Base-by-base conservation (phyloP, 2,797 vertebrate genomes). In the Lutjanus campechanus region DNA sequence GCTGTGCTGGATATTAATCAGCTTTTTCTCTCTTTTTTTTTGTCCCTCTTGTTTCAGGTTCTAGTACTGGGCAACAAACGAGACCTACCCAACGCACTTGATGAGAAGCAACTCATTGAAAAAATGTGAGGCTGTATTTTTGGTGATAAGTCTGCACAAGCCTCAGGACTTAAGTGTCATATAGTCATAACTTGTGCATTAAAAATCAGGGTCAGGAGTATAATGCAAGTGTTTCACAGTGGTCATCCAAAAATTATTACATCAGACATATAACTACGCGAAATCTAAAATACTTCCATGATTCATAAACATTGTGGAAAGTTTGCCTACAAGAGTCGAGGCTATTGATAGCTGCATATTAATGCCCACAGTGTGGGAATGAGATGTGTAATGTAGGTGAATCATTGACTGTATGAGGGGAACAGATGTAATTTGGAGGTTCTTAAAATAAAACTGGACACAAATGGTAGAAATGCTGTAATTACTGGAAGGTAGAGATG, bases 41-140 rank as follows among this genome's bases (percentile, higher is more conserved):
- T 25, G 1, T 3, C 25, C 8, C 40, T 41, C 46, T 4, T 13
- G 78, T 83, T 92, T 88, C 94, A 99, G 98, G 97, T 99, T 90
- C 94, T 99, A 93, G 98, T 99, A 75, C 97, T 99, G 76, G 98
- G 98, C 84, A 99, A 99, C 95, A 99, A 99, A 91, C 95, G 98
- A 93, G 98, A 99, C 88, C 96, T 99, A 40, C 93, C 96, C 74
- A 97, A 95, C 76, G 97, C 98, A 44, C 94, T 99, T 91, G 98
- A 99, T 91, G 98, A 99, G 95, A 99, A 99, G 96, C 97, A 99
- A 91, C 97, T 99, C 81, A 99, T 99, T 93, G 98, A 99, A 94
- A 99, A 98, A 96, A 98, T 99, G 98, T 99, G 95, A 94, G 98
- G 1, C 7, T 50, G n/a, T 50, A 7, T 13, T 8, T 51, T 15